Conservation (phyloP, 2,797 vertebrate species). For the Labeo calbasu region DNA sequence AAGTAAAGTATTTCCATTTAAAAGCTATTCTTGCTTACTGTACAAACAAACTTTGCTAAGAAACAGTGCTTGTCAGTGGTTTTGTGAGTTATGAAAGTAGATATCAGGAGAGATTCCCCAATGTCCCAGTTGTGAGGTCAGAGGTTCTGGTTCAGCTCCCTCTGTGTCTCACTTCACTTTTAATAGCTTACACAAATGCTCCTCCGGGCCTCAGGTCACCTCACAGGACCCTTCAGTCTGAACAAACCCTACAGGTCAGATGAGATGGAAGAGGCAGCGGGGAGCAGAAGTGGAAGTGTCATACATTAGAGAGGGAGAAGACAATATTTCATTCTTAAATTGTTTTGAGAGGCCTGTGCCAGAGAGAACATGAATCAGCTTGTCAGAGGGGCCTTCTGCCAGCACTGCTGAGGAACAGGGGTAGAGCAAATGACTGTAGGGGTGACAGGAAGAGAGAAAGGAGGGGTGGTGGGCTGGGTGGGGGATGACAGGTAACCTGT, state of each 20-base stretch:
- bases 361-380: conserved; percentile 77
- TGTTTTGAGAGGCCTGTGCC: conserved; percentile 77
- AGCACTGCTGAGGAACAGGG: conserved; percentile 43
- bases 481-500: conserved; percentile 70
- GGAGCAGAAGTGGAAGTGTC: conserved; percentile 58
- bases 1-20: background rate
- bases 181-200: conserved; percentile 49
- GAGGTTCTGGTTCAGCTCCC: conserved; percentile 36
- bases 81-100: conserved; percentile 38
- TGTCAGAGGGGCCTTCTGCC: conserved; percentile 65
- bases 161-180: conserved; percentile 41
- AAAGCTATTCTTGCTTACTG: background rate
- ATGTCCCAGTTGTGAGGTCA: conserved; percentile 39
- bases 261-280: conserved; percentile 40
- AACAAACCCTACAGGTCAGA: conserved; percentile 48
- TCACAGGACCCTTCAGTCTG: conserved; percentile 41
- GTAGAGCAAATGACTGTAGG: conserved; percentile 49
- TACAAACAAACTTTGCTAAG: conserved; percentile 1
- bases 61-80: conserved; percentile 26
- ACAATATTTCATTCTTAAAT: conserved; percentile 78
- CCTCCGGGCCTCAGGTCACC: conserved; percentile 41
- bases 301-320: conserved; percentile 66
- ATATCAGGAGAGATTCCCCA: conserved; percentile 8
- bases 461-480: conserved; percentile 4
- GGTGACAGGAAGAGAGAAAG: conserved; percentile 48